Conservation (phyloP, 2,797 vertebrate species). For the Sebastes kiyomatsui region DNA sequence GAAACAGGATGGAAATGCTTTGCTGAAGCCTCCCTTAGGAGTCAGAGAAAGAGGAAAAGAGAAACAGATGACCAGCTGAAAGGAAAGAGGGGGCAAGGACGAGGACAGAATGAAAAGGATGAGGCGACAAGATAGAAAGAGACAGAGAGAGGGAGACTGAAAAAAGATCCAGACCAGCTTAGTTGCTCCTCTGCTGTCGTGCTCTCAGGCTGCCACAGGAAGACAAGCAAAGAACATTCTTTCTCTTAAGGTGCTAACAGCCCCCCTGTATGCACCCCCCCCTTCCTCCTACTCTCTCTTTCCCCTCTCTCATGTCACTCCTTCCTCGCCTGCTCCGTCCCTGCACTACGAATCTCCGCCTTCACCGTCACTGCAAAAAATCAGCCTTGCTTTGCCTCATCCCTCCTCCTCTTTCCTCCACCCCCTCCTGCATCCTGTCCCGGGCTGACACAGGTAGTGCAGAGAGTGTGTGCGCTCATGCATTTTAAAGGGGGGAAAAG, state of each 20-base stretch:
- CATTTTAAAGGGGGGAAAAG: slow-evolving; percentile 26
- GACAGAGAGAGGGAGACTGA: background rate
- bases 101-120: slow-evolving; percentile 35
- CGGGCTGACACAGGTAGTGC: slow-evolving; percentile 72
- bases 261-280: slow-evolving; percentile 51
- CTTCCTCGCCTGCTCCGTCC: slow-evolving; percentile 43
- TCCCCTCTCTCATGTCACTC: slow-evolving; percentile 61
- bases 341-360: slow-evolving; percentile 66
- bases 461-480: slow-evolving; percentile 48
- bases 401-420: background rate
- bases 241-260: slow-evolving; percentile 76
- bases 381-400: background rate
- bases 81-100: slow-evolving; percentile 29
- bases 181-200: slow-evolving; percentile 38
- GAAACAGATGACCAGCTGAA: slow-evolving; percentile 65
- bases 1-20: slow-evolving; percentile 70
- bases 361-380: slow-evolving; percentile 45
- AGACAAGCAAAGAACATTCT: slow-evolving; percentile 78
- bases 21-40: slow-evolving; percentile 33
- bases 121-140: slow-evolving; percentile 14
- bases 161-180: slow-evolving; percentile 32
- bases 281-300: slow-evolving; percentile 52
- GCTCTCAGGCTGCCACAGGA: slow-evolving; percentile 65
- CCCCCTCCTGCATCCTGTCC: slow-evolving; percentile 61
- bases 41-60: slow-evolving; percentile 53